Evolutionary conservation across 2,888 invertebrate species (phyloP), one percentile per base, ranked within the genome.

Genomic region (Trileptium ribeirensis): DNA sequence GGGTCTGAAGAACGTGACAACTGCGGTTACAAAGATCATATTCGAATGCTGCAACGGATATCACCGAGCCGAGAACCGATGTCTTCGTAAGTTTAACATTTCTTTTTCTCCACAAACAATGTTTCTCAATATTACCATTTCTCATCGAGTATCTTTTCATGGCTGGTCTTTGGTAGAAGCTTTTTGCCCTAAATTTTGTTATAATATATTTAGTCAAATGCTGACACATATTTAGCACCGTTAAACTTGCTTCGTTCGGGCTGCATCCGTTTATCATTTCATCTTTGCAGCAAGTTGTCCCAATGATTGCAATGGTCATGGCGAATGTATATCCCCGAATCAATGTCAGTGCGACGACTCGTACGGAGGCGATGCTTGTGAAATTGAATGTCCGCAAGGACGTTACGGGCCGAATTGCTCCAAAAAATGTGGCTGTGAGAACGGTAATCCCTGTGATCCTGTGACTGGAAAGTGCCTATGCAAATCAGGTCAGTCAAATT

Each of bases 11-110:
- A 81, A 81, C 67, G 81, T 51, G 33, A 81, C 81, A 3, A 64
- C 33, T 39, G 36, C 78, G 29, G 34, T 34, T 33, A 79, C 3
- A 31, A 39, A 81, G 67, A 78, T 34, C 3, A 34, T 29, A 1
- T 75, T 51, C 2, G 78, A 67, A 2, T 81, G 81, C 36, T 81
- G 81, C 67, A 40, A 81, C 51, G 81, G 81, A 24, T 81, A 80
- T 40, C 2, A 24, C 2, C 1, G 1, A n/a, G 34, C 1, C 2
- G 77, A 78, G 3, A n/a, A 29, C 24, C n/a, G 8, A 1, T 80
- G 80, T 34, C 1, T 64, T n/a, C n/a, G n/a, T n/a, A n/a, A n/a
- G n/a, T n/a, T n/a, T n/a, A n/a, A n/a, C n/a, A n/a, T n/a, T n/a
- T n/a, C n/a, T n/a, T n/a, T n/a, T n/a, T n/a, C n/a, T n/a, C n/a